These are phyloP conservation scores for Ariopsis seemanni DNA, from an alignment of 2,113 vertebrate genomes.

Conservation along the genomic window DNA sequence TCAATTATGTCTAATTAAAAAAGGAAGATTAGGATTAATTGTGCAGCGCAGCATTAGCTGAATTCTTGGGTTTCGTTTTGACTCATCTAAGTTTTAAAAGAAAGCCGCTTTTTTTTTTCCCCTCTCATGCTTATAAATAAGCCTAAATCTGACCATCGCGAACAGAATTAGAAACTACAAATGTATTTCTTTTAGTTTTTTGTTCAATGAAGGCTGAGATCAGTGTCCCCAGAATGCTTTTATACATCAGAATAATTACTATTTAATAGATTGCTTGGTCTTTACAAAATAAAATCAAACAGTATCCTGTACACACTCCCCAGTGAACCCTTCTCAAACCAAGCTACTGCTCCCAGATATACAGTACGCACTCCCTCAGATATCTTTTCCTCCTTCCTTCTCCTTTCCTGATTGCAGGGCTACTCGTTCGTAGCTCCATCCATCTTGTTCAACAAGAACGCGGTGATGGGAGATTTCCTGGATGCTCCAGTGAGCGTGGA, in stretches of 20 bases:
- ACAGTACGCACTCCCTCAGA: not conserved
- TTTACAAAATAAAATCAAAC: not conserved
- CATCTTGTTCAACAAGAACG: conserved; percentile 87
- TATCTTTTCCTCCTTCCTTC: not conserved
- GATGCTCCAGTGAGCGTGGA: conserved; percentile 72
- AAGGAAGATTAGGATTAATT: not conserved
- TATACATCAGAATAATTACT: not conserved
- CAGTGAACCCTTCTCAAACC: not conserved
- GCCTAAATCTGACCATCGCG: not conserved
- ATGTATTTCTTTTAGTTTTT: not conserved
- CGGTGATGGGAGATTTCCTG: conserved; percentile 82
- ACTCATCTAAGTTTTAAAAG: not conserved
- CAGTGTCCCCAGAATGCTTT: too few relatives aligned
- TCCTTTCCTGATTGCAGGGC: conserved; percentile 68
- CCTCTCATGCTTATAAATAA: not conserved
- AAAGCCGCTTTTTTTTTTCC: not conserved
- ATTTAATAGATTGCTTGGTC: not conserved
- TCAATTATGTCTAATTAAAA: not conserved
- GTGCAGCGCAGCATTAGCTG: not conserved
- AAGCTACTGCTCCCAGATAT: not conserved
- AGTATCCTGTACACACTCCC: not conserved
- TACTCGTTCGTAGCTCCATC: conserved; percentile 92
- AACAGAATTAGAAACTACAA: not conserved
- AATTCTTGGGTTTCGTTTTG: not conserved
- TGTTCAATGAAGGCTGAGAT: not conserved